Conservation (phyloP, 2,797 vertebrate genomes). For the Urosaurus nigricauda region DNA sequence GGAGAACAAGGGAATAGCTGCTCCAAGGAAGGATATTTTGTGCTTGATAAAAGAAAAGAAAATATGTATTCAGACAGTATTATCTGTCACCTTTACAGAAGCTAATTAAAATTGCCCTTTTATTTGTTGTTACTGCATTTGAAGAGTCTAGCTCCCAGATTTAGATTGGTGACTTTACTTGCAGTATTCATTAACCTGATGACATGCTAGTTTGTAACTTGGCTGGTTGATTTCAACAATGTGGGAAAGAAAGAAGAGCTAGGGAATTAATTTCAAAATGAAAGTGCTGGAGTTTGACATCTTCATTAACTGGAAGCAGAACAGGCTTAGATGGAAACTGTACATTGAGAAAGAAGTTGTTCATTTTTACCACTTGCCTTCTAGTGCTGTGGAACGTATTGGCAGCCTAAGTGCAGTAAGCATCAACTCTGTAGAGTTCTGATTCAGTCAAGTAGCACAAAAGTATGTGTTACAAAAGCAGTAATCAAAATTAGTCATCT, state of each 20-base stretch:
- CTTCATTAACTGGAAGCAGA: slow-evolving; percentile 2
- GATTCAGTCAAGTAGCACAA: neutral
- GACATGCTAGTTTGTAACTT: neutral
- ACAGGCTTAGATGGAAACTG: neutral
- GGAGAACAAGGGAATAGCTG: slow-evolving; percentile 59
- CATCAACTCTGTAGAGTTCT: neutral
- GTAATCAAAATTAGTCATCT: neutral
- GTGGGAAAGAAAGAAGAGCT: fast-evolving
- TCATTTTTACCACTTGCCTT: slow-evolving; percentile 13
- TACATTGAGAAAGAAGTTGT: neutral
- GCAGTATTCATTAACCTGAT: neutral
- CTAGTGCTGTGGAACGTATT: neutral
- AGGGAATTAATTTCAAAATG: fast-evolving
- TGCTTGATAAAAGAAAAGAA: slow-evolving; percentile 37
- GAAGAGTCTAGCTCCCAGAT: slow-evolving; percentile 18
- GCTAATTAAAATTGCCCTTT: slow-evolving; percentile 67
- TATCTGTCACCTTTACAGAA: slow-evolving; percentile 19
- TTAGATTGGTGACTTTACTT: slow-evolving; percentile 16
- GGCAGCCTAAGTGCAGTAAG: neutral
- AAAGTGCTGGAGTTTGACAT: neutral
- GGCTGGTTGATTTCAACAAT: neutral
- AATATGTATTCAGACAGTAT: slow-evolving; percentile 35
- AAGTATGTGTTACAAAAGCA: neutral
- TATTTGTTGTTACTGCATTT: slow-evolving; percentile 49
- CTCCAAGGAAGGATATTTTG: slow-evolving; percentile 48